Evolutionary conservation across 2,113 vertebrate species (phyloP), one percentile per base, ranked within the genome.

Genomic region (Macrotis lagotis): DNA sequence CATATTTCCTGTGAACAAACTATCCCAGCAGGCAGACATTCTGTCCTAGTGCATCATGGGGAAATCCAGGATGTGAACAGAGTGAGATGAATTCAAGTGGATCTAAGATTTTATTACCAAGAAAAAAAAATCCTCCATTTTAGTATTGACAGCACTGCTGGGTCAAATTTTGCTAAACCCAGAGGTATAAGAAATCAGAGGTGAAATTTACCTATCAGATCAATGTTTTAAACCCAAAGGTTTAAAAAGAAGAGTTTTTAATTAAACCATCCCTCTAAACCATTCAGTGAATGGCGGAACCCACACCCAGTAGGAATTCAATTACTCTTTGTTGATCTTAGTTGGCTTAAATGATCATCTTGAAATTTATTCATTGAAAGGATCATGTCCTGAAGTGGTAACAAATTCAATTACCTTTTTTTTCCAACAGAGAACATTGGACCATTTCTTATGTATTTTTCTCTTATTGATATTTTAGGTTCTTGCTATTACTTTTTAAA

Each of bases 1-100:
- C 98, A 48, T 98, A 97, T 99, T 99, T 99, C 98, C 99, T 98
- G 98, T 98, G 98, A 98, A 98, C 98, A 98, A 99, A 98, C 97
- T 97, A 97, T 98, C 98, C 98, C 99, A 98, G 98, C 98, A 99
- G 98, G 98, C 98, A 98, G 94, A 94, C 92, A 0, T 96, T 90
- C 98, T 97, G 98, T 96, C 93, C 91, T 59, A 94, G 26, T 94
- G 94, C 96, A 95, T 97, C 48, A 0, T 26, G 59, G 97, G 94
- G 90, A 25, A 31, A 1, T 89, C 91, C 90, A 74, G 96, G 31
- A 83, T 93, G 22, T 83, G 92, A 94, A 90, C 91, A 88, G 25
- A 53, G 0, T 12, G 9, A 91, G 93, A 95, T 88, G 59, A 66
- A 1, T 47, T 0, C 0, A 94, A 90, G 0, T 83, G 94, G 89